A percentile compares a stretch with the other conserved stretches of the same genome.
Evolutionary conservation across 2,888 invertebrate genomes (phyloP).

Genomic region (Dryococelus australis): DNA sequence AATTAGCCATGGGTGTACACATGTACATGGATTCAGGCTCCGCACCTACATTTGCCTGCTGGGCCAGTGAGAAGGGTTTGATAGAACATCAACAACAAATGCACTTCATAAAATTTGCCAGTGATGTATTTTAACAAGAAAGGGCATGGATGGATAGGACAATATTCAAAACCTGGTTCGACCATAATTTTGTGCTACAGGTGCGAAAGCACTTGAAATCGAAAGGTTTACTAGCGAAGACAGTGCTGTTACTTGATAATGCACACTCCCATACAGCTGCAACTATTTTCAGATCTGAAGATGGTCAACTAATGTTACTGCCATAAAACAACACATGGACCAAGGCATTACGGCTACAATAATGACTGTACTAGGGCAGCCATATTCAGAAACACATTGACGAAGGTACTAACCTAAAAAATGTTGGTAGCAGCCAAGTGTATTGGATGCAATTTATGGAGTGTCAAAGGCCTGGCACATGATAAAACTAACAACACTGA

Average conservation of each 20-base stretch:
- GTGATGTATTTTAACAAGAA: background rate
- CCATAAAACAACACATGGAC: background rate
- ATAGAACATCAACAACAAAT: too few relatives aligned
- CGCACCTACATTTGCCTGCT: too few relatives aligned
- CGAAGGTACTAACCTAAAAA: background rate
- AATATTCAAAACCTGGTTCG: background rate
- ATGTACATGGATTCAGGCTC: too few relatives aligned
- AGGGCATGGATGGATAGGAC: background rate
- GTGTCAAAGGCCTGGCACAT: background rate
- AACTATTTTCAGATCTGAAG: background rate
- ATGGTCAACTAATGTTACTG: background rate
- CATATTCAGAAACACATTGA: constrained; percentile 7
- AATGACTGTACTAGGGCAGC: background rate
- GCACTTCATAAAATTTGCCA: background rate
- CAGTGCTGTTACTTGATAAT: background rate
- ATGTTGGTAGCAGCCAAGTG: background rate
- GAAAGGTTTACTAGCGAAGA: background rate
- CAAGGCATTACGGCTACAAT: background rate
- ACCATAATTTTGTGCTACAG: background rate
- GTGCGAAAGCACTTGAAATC: background rate
- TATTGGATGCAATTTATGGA: constrained; percentile 12
- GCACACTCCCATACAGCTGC: background rate
- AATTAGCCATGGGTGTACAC: too few relatives aligned
- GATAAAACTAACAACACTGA: too few relatives aligned
- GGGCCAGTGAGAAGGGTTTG: too few relatives aligned